A percentile compares a stretch with the other conserved stretches of the same genome.
These are phyloP conservation scores for Venustaconcha ellipsiformis DNA, from an alignment of 1,140 invertebrate species.

Conservation along the genomic window DNA sequence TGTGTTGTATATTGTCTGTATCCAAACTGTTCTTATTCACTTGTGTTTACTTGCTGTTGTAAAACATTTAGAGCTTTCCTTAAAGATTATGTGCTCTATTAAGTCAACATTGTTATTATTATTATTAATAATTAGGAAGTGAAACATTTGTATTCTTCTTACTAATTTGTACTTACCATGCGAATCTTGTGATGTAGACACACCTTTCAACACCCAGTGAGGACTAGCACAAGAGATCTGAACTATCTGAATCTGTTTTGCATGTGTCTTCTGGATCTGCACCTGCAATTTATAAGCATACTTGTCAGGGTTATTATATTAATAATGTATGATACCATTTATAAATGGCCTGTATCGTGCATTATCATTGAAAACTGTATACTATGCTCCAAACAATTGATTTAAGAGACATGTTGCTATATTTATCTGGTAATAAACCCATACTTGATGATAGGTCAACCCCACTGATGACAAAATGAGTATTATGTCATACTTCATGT, in stretches of 20 bases:
- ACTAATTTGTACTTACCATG: too few species aligned
- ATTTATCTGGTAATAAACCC: neutral
- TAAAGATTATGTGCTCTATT: too few species aligned
- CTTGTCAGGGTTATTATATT: neutral
- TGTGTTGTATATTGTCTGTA: too few species aligned
- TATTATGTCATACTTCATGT: too few species aligned
- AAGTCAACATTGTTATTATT: too few species aligned
- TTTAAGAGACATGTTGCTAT: neutral
- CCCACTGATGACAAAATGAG: neutral
- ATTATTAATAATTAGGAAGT: too few species aligned
- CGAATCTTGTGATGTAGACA: slow-evolving; percentile 2
- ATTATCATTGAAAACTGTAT: neutral
- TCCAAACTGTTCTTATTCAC: too few species aligned
- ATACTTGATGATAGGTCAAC: too few species aligned
- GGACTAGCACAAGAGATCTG: slow-evolving; percentile 74
- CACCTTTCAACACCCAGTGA: slow-evolving; percentile 66
- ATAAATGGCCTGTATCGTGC: neutral
- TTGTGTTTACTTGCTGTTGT: too few species aligned
- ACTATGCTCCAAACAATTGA: neutral
- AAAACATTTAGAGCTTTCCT: too few species aligned
- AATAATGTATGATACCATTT: neutral
- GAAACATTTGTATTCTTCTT: too few species aligned
- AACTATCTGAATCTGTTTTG: slow-evolving; percentile 74
- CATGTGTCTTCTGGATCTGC: slow-evolving; percentile 71
- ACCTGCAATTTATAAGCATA: slow-evolving; percentile 31